Evolutionary conservation across 1,140 invertebrate species (phyloP), one percentile per base, ranked within the genome.

Genomic region (Drosophila dunni): DNA sequence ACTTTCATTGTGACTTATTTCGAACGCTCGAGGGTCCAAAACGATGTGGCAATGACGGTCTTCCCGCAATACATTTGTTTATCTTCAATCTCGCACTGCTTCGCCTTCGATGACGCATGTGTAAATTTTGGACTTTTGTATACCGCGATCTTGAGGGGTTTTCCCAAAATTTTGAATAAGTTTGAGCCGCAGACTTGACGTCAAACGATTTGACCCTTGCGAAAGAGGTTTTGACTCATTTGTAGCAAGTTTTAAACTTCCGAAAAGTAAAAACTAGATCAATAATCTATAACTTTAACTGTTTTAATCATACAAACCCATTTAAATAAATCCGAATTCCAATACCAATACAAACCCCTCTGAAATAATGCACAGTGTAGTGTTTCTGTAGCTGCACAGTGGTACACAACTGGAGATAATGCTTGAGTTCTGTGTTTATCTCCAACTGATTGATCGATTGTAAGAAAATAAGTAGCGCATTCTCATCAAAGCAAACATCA

Each of bases 401-500:
- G 50, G 24, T 34, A 2, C 5, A n/a, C 50, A 13, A 51, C 24
- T 8, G 29, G 13, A 51, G n/a, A 33, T 51, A 34, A 51, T 54
- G 13, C 24, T 11, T 11, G 17, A 34, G 15, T 29, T 20, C 4
- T 17, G 9, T 44, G 29, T 33, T n/a, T 24, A 33, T 13, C n/a
- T 40, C 8, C 53, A n/a, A 44, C 7, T 60, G 7, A 15, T 72
- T 40, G 29, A 54, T 33, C 70, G 54, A 73, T 78, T 67, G 79
- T 51, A 88, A 64, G 79, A 72, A 84, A 83, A 76, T 81, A 48
- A 79, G 40, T 67, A 54, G 63, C 53, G 42, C 61, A 50, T 66
- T 82, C 60, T 77, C 69, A 80, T 89, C 67, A 60, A 86, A 89
- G 80, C 84, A 86, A 86, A 86, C 80, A 80, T 79, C 76, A 89